These are phyloP conservation scores for Coregonus sp. DNA, from an alignment of 2,797 vertebrate species.

Conservation along the genomic window DNA sequence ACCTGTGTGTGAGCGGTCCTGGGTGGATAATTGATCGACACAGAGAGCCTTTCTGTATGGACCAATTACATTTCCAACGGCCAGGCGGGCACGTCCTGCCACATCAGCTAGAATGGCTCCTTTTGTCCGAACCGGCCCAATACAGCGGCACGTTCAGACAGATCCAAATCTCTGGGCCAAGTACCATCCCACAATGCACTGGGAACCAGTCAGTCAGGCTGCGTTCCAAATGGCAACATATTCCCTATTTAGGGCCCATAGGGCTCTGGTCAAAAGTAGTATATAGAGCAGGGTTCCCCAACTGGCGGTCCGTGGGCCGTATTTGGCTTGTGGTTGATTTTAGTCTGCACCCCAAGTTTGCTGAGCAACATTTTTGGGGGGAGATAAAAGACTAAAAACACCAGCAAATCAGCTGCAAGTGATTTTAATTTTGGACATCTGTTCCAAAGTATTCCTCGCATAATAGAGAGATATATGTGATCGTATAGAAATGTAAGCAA, in stretches of 20 bases:
- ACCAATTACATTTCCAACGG: conserved; percentile 60
- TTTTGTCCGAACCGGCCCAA: conserved; percentile 46
- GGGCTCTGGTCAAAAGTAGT: background rate
- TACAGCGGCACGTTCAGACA: conserved; percentile 48
- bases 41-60: conserved; percentile 58
- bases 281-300: conserved; percentile 33
- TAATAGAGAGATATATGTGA: no score
- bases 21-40: conserved; percentile 58
- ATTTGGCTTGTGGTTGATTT: no score
- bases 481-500: no score
- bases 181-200: background rate
- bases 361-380: conserved; percentile 5
- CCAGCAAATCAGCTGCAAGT: no score
- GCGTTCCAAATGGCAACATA: background rate
- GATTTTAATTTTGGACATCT: no score
- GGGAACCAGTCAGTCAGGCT: background rate
- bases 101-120: conserved; percentile 49
- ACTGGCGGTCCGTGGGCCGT: conserved; percentile 36
- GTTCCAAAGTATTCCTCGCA: no score
- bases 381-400: no score
- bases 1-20: conserved; percentile 40
- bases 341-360: no score
- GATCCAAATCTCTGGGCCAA: conserved; percentile 28
- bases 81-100: conserved; percentile 36
- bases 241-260: background rate